A percentile compares a stretch with the other conserved stretches of the same genome.
These are phyloP conservation scores for Synergus itoensis DNA, from an alignment of 2,888 invertebrate genomes.

Conservation along the genomic window DNA sequence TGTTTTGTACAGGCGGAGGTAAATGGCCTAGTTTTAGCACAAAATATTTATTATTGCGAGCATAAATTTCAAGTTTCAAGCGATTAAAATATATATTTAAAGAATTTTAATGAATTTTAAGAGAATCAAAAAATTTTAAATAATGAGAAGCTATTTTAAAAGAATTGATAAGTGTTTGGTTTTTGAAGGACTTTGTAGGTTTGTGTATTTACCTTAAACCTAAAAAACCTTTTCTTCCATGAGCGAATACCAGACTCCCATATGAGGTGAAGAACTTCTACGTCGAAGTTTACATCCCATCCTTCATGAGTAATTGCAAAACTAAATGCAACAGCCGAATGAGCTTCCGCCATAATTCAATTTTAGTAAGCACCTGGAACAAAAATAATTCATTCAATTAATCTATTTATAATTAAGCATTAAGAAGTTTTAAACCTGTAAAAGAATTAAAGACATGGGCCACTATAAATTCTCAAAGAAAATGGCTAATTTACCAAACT, in stretches of 20 bases:
- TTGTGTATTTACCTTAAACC: conserved; percentile 88
- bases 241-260: conserved; percentile 97
- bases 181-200: too few relatives aligned
- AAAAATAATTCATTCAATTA: neutral
- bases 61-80: too few relatives aligned
- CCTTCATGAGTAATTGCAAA: conserved; percentile 99
- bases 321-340: conserved; percentile 98
- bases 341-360: conserved; percentile 98
- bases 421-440: neutral
- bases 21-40: too few relatives aligned
- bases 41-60: too few relatives aligned
- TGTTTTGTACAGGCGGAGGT: too few relatives aligned
- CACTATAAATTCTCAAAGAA: neutral
- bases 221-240: conserved; percentile 95
- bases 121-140: too few relatives aligned
- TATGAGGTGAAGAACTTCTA: conserved; percentile 96
- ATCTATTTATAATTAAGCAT: neutral
- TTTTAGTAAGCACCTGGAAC: neutral
- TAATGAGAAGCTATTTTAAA: too few relatives aligned
- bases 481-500: neutral
- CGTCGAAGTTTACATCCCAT: conserved; percentile 98
- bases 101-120: too few relatives aligned
- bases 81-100: too few relatives aligned
- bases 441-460: neutral
- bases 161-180: too few relatives aligned